Evolutionary conservation across 1,140 invertebrate genomes (phyloP), one percentile per base, ranked within the genome.

Genomic region (Phenacoccus solenopsis): DNA sequence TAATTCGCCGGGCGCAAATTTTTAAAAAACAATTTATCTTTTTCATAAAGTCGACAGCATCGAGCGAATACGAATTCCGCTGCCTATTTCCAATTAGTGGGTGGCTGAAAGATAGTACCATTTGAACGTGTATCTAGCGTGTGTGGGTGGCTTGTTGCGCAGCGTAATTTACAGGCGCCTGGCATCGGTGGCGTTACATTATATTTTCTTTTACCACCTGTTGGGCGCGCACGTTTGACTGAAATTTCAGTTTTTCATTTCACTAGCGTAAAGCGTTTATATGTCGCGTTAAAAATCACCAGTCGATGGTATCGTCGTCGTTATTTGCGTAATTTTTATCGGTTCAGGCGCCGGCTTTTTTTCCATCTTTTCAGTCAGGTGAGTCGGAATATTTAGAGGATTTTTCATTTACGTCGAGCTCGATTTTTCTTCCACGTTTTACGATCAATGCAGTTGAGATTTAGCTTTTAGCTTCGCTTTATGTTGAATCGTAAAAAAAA

Each of bases 191-290:
- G 59, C 59, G 59, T 64, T 64, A 64, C 59, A 64, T 64, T 27
- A 64, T 64, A 64, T 64, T 64, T 64, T 64, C 59, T 27, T 64
- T 64, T 64, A 64, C 59, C 59, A 64, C 59, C 59, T 64, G 59
- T 64, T 64, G 59, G 59, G 59, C 59, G 59, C 59, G 59, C 59
- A 64, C 59, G 59, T 27, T 64, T 64, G 22, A 25, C 59, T 27
- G 25, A 64, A 64, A 64, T 64, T 64, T 64, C 59, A 64, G 59
- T 64, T 64, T 64, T 64, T 27, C 59, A 64, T 64, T 22, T 10
- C 59, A 20, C 4, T 64, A 64, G 13, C 25, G 25, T 64, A 24
- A 10, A 22, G 22, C 25, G 59, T 64, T 27, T 25, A 64, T n/a
- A n/a, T 27, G 59, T 64, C 59, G 59, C 59, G 59, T 64, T 64